Evolutionary conservation across 1,140 invertebrate species (phyloP), one percentile per base, ranked within the genome.

Genomic region (Polypedilum vanderplanki): DNA sequence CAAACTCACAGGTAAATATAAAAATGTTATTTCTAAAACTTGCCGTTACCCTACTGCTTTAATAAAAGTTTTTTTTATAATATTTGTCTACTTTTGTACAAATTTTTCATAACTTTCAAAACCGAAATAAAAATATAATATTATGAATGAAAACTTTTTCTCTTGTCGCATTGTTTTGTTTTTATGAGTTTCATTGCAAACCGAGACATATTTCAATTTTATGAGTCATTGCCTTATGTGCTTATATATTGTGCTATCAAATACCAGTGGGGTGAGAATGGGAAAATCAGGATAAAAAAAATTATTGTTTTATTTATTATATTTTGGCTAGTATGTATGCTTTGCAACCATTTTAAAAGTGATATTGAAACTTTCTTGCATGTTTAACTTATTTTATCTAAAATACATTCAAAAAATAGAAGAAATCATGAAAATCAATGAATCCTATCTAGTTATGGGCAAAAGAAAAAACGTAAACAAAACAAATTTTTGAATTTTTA

Each of bases 321-420:
- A n/a, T n/a, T n/a, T n/a, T n/a, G n/a, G n/a, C n/a, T n/a, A n/a
- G n/a, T n/a, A n/a, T n/a, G n/a, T n/a, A n/a, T n/a, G n/a, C n/a
- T n/a, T n/a, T n/a, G n/a, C n/a, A 17, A n/a, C 7, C 64, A 67
- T 67, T 67, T 17, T 17, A 67, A 67, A 67, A 15, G 64, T 67
- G 64, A 67, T 67, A 67, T n/a, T n/a, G n/a, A n/a, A n/a, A 67
- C 15, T 67, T 20, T 67, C 64, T 17, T 67, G 64, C 64, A 67
- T 17, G 15, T 67, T 67, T n/a, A n/a, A 17, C 64, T 20, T 7
- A 17, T 18, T 67, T 17, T 18, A 2, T 1, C 1, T 15, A 3
- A 10, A 1, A n/a, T n/a, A n/a, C n/a, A n/a, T n/a, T n/a, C n/a
- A n/a, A n/a, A n/a, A n/a, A n/a, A n/a, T n/a, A n/a, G n/a, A n/a